A percentile compares a stretch with the other conserved stretches of the same genome.
Conservation (phyloP, 2,797 vertebrate genomes). For the Poeciliopsis infans region DNA sequence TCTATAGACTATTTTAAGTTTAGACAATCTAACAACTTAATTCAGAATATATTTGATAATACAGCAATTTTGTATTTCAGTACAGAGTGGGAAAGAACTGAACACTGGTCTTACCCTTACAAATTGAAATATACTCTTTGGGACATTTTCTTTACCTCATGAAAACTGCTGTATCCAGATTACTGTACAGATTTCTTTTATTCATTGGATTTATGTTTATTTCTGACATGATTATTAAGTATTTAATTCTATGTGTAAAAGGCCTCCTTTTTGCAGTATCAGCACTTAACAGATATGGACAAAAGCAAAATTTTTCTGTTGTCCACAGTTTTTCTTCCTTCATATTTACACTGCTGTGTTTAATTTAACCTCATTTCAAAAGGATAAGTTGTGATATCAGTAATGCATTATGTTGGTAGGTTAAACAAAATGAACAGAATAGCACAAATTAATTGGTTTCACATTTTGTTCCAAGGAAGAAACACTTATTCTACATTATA, state of each 20-base stretch:
- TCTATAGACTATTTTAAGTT: not conserved
- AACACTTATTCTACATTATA: not conserved
- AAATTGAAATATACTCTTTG: not conserved
- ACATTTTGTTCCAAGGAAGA: not conserved
- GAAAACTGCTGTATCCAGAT: not conserved
- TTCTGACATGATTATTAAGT: not conserved
- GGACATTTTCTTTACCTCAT: not conserved
- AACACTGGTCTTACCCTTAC: not conserved
- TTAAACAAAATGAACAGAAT: not conserved
- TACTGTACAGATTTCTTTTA: not conserved
- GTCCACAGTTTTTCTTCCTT: not conserved
- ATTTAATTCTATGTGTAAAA: not conserved
- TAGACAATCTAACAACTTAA: slow-evolving; percentile 2
- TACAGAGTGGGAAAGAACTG: not conserved
- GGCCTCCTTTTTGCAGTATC: not conserved
- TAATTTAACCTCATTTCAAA: not conserved
- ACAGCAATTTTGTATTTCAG: not conserved
- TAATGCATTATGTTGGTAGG: not conserved
- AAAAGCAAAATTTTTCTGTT: not conserved
- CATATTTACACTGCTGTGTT: not conserved
- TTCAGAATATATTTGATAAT: not conserved
- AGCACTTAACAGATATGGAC: not conserved
- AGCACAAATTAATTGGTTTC: not conserved
- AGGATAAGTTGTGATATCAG: not conserved
- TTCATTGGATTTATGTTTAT: not conserved